Percentiles rank a stretch among this genome's conserved stretches.
Evolutionary conservation across 1,140 invertebrate species (phyloP).

Genomic region (Aricia agestis): DNA sequence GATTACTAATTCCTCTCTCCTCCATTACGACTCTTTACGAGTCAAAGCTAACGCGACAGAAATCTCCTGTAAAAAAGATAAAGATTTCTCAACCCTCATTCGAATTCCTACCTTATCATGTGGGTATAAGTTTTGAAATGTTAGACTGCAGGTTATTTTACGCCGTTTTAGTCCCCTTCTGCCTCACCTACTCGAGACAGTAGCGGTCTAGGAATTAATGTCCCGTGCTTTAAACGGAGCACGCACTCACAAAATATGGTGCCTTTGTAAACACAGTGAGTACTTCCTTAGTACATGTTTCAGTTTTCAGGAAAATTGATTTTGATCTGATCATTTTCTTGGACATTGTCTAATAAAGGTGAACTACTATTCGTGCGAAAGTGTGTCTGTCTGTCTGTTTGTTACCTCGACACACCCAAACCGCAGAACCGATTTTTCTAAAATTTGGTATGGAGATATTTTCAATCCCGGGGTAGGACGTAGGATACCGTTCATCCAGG

Average conservation of each 20-base stretch:
- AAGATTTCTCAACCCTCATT: conserved; percentile 21
- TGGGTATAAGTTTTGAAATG: not conserved
- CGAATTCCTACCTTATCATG: not conserved
- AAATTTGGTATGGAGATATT: no score
- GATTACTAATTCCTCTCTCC: conserved; percentile 26
- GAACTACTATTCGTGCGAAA: no score
- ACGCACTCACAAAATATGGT: conserved; percentile 49
- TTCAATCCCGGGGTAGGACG: no score
- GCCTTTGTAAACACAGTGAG: conserved; percentile 36
- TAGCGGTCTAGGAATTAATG: conserved; percentile 65
- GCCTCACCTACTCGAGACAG: conserved; percentile 49
- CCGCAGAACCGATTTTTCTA: no score
- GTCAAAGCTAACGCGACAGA: conserved; percentile 28
- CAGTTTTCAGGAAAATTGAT: not conserved
- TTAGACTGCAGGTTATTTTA: not conserved
- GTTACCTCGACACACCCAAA: no score
- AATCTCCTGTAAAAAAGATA: conserved; percentile 25
- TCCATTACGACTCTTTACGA: conserved; percentile 34
- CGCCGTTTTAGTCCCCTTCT: not conserved
- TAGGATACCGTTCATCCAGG: no score
- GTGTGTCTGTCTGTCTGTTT: no score
- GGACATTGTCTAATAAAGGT: not conserved
- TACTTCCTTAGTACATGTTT: not conserved
- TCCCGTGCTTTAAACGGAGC: conserved; percentile 54
- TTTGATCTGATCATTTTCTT: not conserved